Evolutionary conservation across 2,797 vertebrate genomes (phyloP).

Genomic region (Rhinogobio ventralis): DNA sequence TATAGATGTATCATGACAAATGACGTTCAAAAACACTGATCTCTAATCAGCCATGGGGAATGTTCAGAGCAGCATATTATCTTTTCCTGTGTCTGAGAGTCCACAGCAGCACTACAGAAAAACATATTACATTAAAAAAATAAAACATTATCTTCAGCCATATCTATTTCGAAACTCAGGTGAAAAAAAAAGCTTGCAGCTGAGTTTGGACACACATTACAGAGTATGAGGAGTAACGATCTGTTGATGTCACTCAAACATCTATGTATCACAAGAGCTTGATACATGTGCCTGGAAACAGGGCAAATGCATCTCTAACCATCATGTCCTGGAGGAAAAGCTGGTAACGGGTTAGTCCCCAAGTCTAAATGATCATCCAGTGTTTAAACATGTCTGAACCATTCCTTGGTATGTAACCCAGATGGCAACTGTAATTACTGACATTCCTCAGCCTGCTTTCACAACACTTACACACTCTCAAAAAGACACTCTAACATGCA

Average conservation of each 20-base stretch:
- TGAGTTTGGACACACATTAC: conserved; percentile 4
- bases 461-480: conserved; percentile 30
- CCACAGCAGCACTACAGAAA: conserved; percentile 15
- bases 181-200: not conserved
- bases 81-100: conserved; percentile 6
- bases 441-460: conserved; percentile 32
- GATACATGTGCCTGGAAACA: not conserved
- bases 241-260: not conserved
- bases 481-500: not conserved
- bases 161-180: not conserved
- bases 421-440: conserved; percentile 44
- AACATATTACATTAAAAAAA: not conserved
- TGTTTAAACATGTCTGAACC: conserved; percentile 36
- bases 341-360: conserved; percentile 21
- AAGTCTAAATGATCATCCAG: conserved; percentile 38
- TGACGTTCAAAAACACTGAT: conserved; percentile 10
- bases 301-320: not conserved
- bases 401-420: conserved; percentile 35
- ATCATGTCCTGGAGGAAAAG: not conserved
- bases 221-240: not conserved
- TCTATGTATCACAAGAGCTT: not conserved
- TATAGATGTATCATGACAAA: conserved; percentile 11
- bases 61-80: not conserved
- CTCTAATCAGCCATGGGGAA: not conserved
- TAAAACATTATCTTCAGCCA: not conserved